A percentile compares a stretch with the other conserved stretches of the same genome.
Conservation (phyloP, 2,797 vertebrate species). For the Odontamblyopus lacepedii region DNA sequence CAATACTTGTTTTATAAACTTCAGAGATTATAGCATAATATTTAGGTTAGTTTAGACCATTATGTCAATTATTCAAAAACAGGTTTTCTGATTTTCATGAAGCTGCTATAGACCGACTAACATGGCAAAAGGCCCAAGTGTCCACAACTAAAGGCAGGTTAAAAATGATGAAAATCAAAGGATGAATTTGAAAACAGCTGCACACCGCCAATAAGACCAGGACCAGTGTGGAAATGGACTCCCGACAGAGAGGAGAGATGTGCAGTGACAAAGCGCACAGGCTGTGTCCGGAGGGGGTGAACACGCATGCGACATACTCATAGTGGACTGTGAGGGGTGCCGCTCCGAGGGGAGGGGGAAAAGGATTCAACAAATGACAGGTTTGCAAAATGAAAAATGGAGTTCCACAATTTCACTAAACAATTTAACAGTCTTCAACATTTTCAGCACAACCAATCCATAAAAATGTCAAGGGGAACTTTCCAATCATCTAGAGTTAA, state of each 20-base stretch:
- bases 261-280: conserved; percentile 61
- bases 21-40: too few species aligned
- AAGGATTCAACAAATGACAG: not conserved
- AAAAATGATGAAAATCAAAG: conserved; percentile 70
- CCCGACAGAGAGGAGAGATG: conserved; percentile 70
- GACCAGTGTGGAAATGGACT: conserved; percentile 54
- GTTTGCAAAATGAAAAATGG: not conserved
- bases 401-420: not conserved
- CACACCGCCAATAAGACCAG: conserved; percentile 60
- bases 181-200: conserved; percentile 82
- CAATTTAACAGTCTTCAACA: too few species aligned
- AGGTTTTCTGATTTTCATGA: too few species aligned
- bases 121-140: too few species aligned
- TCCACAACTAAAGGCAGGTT: not conserved
- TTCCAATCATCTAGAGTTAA: not conserved
- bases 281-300: conserved; percentile 22
- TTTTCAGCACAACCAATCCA: too few species aligned
- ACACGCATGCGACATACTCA: not conserved
- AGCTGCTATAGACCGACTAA: too few species aligned
- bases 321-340: too few species aligned
- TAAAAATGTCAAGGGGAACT: too few species aligned
- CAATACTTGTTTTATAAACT: too few species aligned
- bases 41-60: too few species aligned
- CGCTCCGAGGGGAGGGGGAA: not conserved
- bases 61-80: too few species aligned